Evolutionary conservation across 2,797 vertebrate genomes (phyloP).

Genomic region (Peromyscus aztecus): DNA sequence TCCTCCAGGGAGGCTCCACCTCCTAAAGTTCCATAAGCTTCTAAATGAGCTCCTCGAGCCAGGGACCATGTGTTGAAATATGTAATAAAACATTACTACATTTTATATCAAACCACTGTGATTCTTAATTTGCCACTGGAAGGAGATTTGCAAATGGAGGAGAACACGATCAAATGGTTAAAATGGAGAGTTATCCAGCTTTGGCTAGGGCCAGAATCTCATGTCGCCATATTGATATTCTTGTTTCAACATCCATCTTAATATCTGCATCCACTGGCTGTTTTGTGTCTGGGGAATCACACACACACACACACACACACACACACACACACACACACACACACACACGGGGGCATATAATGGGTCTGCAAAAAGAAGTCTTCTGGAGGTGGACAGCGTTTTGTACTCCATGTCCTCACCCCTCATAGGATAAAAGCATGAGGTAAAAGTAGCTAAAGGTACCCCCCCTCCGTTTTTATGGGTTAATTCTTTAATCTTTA

Average conservation of each 20-base stretch:
- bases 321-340: too few relatives aligned
- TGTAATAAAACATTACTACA: neutral
- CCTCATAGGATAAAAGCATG: neutral
- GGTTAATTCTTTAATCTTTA: neutral
- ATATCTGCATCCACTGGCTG: fast-evolving
- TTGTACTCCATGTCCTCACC: too few relatives aligned
- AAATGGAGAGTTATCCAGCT: neutral
- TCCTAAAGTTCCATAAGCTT: neutral
- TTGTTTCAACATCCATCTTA: too few relatives aligned
- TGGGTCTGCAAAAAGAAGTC: too few relatives aligned
- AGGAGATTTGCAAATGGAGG: neutral
- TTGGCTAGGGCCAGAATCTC: neutral
- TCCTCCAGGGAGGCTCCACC: neutral
- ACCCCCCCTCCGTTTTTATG: too few relatives aligned
- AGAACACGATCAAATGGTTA: neutral
- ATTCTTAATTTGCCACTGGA: neutral
- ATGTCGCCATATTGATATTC: fast-evolving
- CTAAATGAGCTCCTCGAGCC: fast-evolving
- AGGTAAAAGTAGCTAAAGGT: neutral
- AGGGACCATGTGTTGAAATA: neutral
- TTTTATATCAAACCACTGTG: neutral
- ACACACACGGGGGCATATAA: too few relatives aligned
- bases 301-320: too few relatives aligned
- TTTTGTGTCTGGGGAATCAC: neutral
- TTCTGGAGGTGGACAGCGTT: neutral